Evolutionary conservation across 1,140 invertebrate species (phyloP), one percentile per base, ranked within the genome.

Genomic region (Drosophila suzukii): DNA sequence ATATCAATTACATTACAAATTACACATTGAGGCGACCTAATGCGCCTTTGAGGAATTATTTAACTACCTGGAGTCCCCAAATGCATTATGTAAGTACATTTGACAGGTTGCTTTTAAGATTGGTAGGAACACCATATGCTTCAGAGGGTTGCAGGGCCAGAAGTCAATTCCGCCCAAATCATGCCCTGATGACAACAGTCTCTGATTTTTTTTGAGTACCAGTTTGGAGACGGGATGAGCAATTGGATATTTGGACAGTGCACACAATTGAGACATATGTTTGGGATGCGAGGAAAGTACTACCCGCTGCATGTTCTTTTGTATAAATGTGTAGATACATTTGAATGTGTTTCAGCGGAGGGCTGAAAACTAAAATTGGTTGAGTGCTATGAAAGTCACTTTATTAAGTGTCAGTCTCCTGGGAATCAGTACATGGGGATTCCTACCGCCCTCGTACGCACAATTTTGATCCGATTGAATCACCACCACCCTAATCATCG

Each of bases 241-340:
- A 62, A 49, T 43, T 67, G 58, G 53, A 67, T 77, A 65, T 62
- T 75, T 71, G 73, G 73, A 57, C 61, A 80, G 62, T 86, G 81
- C 57, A 72, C 88, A 84, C 88, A 91, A 90, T 90, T 78, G 80
- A 55, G 80, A 90, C 88, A 90, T 90, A 90, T 90, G 88, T 76
- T 90, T 70, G 50, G 59, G 39, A 89, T 88, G 80, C 63, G 58
- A 50, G 60, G 41, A 62, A 43, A 39, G 50, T 71, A 72, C 38
- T 54, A 27, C 15, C 44, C 44, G 39, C 55, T 78, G 46, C 54
- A 36, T 46, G 51, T 41, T 34, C 36, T 67, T 20, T 43, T 43
- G 13, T 24, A 24, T 47, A 47, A 43, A 34, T 61, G 24, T 61
- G 65, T 72, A 51, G 49, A 59, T 27, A 30, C 41, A 77, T 70